Conservation (phyloP, 2,113 vertebrate genomes). For the Marcusenius ussheri region DNA sequence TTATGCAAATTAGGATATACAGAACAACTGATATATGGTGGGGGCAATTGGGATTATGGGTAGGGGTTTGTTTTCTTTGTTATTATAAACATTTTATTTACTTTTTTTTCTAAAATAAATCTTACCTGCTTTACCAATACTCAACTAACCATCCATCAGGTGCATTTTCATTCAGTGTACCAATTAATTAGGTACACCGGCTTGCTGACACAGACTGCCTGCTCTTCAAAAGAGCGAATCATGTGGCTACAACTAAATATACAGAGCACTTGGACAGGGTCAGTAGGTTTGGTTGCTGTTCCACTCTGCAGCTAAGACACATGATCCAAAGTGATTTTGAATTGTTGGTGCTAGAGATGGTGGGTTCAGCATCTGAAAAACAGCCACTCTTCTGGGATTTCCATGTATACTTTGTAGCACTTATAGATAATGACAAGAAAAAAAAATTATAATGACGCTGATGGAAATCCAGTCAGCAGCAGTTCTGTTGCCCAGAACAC, state of each 20-base stretch:
- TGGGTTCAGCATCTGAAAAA: neutral
- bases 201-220: neutral
- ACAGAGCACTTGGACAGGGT: neutral
- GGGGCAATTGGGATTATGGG: constrained; percentile 21
- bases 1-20: constrained; percentile 82
- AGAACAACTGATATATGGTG: constrained; percentile 31
- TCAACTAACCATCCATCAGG: neutral
- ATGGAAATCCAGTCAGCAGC: neutral
- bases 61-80: constrained; percentile 49
- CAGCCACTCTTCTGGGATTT: neutral
- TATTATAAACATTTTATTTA: constrained; percentile 30
- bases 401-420: neutral
- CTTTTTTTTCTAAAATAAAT: constrained; percentile 4
- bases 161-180: neutral
- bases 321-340: neutral
- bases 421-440: neutral
- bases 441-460: neutral
- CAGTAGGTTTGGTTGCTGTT: neutral
- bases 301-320: neutral
- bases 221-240: neutral
- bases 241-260: neutral
- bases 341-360: neutral
- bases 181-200: neutral
- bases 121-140: constrained; percentile 4
- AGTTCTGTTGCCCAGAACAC: neutral